phyloP scores from a whole-genome alignment of 2,113 vertebrate species.

The Thamnophis sirtalis region DNA sequence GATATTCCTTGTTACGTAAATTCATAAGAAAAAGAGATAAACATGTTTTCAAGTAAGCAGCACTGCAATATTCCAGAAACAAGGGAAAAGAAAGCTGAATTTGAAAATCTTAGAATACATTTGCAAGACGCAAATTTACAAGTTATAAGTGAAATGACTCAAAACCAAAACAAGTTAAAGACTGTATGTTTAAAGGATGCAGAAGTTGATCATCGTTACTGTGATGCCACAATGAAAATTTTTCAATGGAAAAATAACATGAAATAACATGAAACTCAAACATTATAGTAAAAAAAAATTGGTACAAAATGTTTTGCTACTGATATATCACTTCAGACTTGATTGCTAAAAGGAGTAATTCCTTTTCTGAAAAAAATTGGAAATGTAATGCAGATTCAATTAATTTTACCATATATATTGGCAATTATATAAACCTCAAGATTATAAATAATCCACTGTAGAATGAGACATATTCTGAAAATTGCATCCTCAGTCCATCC shows the following conservation, averaged over 20 bases:
- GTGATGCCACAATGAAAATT: neutral
- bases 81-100: neutral
- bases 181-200: neutral
- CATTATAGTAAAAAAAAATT: neutral
- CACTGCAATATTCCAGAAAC: neutral
- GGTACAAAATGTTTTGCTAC: neutral
- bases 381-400: neutral
- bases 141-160: neutral
- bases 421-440: neutral
- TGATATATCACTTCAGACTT: neutral
- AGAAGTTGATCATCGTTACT: neutral
- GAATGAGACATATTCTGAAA: neutral
- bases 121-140: neutral
- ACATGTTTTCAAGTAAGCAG: neutral
- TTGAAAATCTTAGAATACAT: neutral
- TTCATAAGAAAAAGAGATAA: neutral
- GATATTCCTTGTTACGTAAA: slow-evolving; percentile 27
- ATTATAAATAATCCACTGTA: neutral
- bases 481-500: neutral
- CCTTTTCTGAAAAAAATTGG: neutral
- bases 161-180: neutral
- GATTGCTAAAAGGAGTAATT: neutral
- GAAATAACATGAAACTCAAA: neutral
- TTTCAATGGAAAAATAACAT: neutral
- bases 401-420: neutral